Evolutionary conservation across 2,888 invertebrate genomes (phyloP).

Genomic region (Tenthredo notha): DNA sequence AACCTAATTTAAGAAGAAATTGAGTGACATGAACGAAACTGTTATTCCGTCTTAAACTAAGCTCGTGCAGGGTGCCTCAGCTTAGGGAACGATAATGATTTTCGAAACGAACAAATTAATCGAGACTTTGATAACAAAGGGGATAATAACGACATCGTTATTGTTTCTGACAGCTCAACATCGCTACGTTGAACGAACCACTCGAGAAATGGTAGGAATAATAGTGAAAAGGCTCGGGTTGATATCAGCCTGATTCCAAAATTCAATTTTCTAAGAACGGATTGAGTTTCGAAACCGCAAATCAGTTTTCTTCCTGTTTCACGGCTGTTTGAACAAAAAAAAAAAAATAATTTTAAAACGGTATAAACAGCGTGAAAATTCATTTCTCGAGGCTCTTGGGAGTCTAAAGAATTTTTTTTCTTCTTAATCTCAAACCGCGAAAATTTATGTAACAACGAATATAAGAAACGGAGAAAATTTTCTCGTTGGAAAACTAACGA

Average conservation of each 20-base stretch:
- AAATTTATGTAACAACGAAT: background rate
- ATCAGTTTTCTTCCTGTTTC: constrained; percentile 18
- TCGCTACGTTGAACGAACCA: background rate
- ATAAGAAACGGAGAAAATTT: background rate
- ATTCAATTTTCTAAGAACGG: constrained; percentile 5
- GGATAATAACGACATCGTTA: constrained; percentile 36
- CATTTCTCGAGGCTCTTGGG: background rate
- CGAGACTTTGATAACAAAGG: constrained; percentile 47
- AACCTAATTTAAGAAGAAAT: constrained; percentile 11
- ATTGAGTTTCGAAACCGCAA: constrained; percentile 23
- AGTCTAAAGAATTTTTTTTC: background rate
- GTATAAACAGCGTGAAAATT: background rate
- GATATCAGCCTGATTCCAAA: constrained; percentile 19
- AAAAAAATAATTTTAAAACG: too few species aligned
- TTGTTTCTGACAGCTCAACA: constrained; percentile 50
- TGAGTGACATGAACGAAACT: constrained; percentile 27
- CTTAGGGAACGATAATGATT: constrained; percentile 11
- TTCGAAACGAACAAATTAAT: constrained; percentile 45
- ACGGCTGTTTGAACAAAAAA: background rate
- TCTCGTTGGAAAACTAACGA: background rate
- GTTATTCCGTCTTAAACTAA: background rate
- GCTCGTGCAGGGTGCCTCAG: background rate
- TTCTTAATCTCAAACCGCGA: background rate
- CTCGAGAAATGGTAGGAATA: background rate
- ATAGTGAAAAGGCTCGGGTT: background rate